phyloP scores from a whole-genome alignment of 53 echinoderm and acorn worm species.

The Apostichopus leukothele region DNA sequence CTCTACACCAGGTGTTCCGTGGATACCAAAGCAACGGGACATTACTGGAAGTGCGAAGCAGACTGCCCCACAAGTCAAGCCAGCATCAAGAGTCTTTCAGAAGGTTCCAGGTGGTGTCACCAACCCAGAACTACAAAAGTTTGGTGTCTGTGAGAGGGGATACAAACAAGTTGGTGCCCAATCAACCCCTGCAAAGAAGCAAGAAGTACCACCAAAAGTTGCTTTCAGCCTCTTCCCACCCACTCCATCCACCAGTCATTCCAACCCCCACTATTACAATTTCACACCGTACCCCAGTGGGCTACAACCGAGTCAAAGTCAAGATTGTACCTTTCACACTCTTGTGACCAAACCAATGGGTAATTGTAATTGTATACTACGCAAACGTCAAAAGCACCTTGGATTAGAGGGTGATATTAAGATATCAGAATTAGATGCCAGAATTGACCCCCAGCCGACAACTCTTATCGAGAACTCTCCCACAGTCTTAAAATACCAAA shows the following conservation, averaged over 20 bases:
- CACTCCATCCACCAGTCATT: constrained; percentile 29
- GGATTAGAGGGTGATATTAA: constrained; percentile 95
- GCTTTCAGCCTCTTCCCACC: constrained; percentile 24
- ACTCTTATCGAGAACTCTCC: constrained; percentile 90
- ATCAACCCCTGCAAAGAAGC: neutral
- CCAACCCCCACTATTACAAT: constrained; percentile 4
- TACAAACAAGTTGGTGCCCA: neutral
- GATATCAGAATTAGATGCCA: constrained; percentile 92
- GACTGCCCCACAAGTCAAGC: neutral
- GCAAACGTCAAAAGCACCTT: constrained; percentile 92
- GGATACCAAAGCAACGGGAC: constrained; percentile 28
- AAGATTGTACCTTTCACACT: constrained; percentile 40
- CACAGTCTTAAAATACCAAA: constrained; percentile 95
- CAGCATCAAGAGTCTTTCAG: constrained; percentile 14
- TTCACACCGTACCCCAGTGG: neutral
- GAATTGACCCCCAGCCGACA: constrained; percentile 92
- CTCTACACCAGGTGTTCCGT: constrained; percentile 15
- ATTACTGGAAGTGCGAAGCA: neutral
- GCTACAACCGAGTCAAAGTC: neutral
- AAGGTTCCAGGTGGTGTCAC: constrained; percentile 18
- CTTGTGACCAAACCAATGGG: constrained; percentile 82
- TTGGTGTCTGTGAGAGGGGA: constrained; percentile 22
- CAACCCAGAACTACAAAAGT: constrained; percentile 14
- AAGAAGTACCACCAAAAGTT: constrained; percentile 22
- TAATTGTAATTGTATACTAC: constrained; percentile 97